Conservation (phyloP, 2,888 invertebrate genomes). For the Ferdinandea cuprea region DNA sequence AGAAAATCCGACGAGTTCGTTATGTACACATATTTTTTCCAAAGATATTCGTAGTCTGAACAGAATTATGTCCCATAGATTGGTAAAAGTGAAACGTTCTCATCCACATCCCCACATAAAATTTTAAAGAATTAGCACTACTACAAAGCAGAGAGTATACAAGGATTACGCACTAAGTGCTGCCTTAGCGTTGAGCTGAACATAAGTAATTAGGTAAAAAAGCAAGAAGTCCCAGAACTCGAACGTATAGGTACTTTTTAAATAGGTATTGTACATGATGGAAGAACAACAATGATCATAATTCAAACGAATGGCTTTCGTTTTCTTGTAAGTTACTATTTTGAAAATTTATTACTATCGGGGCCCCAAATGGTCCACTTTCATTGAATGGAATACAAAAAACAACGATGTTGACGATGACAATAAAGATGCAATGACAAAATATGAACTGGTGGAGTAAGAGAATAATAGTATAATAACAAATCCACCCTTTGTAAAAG, state of each 20-base stretch:
- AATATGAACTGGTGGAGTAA: slow-evolving; percentile 5
- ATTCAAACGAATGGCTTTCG: background rate
- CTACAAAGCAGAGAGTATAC: background rate
- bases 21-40: background rate
- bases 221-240: slow-evolving; percentile 4
- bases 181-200: background rate
- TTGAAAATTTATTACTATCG: slow-evolving; percentile 28
- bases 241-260: slow-evolving; percentile 8
- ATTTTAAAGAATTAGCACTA: background rate
- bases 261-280: slow-evolving; percentile 15
- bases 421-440: slow-evolving; percentile 5
- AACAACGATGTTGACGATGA: slow-evolving; percentile 3
- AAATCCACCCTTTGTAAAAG: slow-evolving; percentile 48
- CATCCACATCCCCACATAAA: background rate
- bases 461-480: slow-evolving; percentile 51
- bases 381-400: slow-evolving; percentile 11
- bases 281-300: slow-evolving; percentile 29
- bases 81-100: background rate
- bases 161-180: background rate
- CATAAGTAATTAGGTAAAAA: slow-evolving; percentile 31
- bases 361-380: slow-evolving; percentile 10
- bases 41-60: background rate
- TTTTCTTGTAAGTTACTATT: slow-evolving; percentile 3
- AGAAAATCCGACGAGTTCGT: background rate
- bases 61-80: background rate